These are phyloP conservation scores for Pseudomyrmex flavicornis DNA, from an alignment of 1,140 invertebrate species.

Conservation along the genomic window DNA sequence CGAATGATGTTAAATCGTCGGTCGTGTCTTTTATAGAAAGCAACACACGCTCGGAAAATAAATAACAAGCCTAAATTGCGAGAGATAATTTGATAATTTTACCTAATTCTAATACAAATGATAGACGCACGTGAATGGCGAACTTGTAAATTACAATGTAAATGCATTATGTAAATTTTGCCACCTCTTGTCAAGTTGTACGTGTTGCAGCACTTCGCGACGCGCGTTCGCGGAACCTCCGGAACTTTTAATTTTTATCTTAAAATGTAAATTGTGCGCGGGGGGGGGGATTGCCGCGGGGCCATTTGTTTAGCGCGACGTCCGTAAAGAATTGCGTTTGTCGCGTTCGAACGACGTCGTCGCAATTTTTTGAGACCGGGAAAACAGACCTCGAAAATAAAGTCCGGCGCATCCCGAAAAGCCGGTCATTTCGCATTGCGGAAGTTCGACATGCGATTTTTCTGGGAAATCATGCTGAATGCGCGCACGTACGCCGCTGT, in stretches of 20 bases:
- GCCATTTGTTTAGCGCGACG: conserved; percentile 9
- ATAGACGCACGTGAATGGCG: neutral
- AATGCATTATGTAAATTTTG: neutral
- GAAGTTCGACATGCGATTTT: conserved; percentile 25
- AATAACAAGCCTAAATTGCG: neutral
- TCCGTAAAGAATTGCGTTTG: conserved; percentile 11
- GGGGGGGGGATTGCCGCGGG: neutral
- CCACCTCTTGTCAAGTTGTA: neutral
- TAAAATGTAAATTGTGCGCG: conserved; percentile 34
- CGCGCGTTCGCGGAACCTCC: neutral
- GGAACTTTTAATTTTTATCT: conserved; percentile 40
- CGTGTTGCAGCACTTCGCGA: neutral
- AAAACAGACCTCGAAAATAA: conserved; percentile 1
- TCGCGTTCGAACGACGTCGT: neutral
- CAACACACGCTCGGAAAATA: neutral
- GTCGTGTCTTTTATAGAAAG: neutral
- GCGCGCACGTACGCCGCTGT: neutral
- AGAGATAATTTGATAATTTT: neutral
- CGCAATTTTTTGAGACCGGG: neutral
- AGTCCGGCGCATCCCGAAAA: neutral
- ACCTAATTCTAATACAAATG: neutral
- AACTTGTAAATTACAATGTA: neutral
- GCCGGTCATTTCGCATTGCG: neutral
- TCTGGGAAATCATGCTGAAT: conserved; percentile 33
- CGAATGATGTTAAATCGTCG: neutral